Percentiles rank a stretch among this genome's conserved stretches.
Evolutionary conservation across 2,888 invertebrate genomes (phyloP).

Genomic region (Chrysodeixis includens): DNA sequence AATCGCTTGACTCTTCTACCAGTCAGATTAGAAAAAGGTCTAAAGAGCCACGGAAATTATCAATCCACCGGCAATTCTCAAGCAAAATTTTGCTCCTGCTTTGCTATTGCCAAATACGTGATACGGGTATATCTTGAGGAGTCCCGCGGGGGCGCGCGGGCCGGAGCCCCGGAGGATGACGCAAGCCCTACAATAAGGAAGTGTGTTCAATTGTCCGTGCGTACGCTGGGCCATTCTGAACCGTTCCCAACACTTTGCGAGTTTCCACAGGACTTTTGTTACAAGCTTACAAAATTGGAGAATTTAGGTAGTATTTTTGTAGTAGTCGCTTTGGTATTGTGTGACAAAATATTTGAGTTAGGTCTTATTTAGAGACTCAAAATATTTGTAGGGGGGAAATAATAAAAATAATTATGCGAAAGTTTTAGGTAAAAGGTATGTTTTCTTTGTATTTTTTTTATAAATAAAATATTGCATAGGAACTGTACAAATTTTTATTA

Average conservation of each 20-base stretch:
- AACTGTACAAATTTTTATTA: no score
- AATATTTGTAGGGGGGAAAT: no score
- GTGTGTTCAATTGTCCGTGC: constrained; percentile 78
- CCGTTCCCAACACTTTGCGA: not conserved
- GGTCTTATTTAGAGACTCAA: no score
- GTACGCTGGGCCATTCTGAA: constrained; percentile 64
- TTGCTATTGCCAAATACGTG: constrained; percentile 12
- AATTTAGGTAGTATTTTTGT: not conserved
- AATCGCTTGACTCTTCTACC: no score
- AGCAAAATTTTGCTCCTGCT: no score
- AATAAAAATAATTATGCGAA: no score
- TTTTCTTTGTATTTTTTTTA: no score
- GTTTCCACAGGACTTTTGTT: not conserved
- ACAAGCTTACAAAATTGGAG: not conserved
- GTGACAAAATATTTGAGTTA: not conserved
- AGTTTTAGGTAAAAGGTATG: no score
- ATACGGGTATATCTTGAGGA: constrained; percentile 33
- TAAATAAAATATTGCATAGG: no score
- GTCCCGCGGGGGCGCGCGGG: constrained; percentile 27
- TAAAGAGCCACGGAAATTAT: no score
- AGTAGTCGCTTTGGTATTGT: not conserved
- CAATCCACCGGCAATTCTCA: no score
- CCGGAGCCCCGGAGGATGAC: constrained; percentile 67
- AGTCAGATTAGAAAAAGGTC: no score
- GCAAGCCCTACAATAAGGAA: constrained; percentile 81